A percentile compares a stretch with the other conserved stretches of the same genome.
phyloP scores from a whole-genome alignment of 64 coral and sea anemone species.

The Actinia tenebrosa region DNA sequence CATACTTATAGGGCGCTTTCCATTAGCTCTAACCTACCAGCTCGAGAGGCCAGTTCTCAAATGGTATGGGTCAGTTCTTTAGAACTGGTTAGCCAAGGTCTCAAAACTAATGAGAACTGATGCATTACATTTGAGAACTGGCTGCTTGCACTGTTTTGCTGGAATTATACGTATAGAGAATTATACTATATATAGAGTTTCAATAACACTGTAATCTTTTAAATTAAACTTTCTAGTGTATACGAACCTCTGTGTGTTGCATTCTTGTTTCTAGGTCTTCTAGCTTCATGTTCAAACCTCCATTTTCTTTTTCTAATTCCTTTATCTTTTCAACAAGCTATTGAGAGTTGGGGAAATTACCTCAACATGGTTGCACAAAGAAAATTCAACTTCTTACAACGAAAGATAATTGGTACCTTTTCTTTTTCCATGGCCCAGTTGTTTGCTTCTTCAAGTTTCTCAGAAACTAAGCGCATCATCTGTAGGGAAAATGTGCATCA shows the following conservation, averaged over 20 bases:
- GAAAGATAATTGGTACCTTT: conserved; percentile 30
- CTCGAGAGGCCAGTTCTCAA: no score
- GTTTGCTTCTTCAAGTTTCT: conserved; percentile 86
- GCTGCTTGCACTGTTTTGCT: no score
- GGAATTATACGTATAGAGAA: no score
- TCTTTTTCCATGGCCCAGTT: conserved; percentile 68
- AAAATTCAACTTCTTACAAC: no score
- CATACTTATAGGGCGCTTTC: no score
- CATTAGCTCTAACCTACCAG: no score
- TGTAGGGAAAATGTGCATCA: neutral
- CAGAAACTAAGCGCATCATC: conserved; percentile 81
- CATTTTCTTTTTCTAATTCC: conserved; percentile 4
- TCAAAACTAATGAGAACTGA: no score
- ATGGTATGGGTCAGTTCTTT: no score
- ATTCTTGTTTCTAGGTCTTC: neutral
- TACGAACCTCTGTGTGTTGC: neutral
- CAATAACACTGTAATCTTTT: neutral
- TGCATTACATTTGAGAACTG: no score
- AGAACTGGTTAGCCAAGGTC: no score
- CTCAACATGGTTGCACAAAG: no score
- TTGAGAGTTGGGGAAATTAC: neutral
- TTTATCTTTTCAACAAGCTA: neutral
- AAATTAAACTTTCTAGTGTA: neutral
- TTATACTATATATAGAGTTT: no score
- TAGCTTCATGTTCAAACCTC: neutral